phyloP scores from a whole-genome alignment of 2,113 vertebrate species.

The Myotis davidii region DNA sequence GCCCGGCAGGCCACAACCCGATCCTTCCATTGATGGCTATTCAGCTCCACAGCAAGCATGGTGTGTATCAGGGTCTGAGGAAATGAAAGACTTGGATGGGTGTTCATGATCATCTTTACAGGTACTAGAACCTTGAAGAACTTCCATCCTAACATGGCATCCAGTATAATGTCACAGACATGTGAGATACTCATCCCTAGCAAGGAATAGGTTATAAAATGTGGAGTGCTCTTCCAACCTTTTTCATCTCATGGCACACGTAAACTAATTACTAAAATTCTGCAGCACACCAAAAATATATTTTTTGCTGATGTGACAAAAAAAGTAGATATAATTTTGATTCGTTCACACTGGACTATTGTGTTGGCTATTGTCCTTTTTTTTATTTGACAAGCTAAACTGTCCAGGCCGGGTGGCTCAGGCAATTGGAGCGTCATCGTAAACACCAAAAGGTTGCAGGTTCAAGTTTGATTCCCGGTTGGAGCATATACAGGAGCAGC shows the following conservation, averaged over 20 bases:
- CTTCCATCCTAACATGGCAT: background rate
- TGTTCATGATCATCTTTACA: slow-evolving; percentile 3
- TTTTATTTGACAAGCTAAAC: background rate
- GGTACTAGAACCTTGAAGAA: background rate
- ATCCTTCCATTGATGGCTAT: slow-evolving; percentile 83
- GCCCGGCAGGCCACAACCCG: slow-evolving; percentile 81
- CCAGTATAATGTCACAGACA: background rate
- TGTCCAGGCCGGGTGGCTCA: background rate
- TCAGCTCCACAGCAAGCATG: slow-evolving; percentile 85
- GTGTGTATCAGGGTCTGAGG: slow-evolving; percentile 85
- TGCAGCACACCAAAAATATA: background rate
- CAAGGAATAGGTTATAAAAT: background rate
- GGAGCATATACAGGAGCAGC: background rate
- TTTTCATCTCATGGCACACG: background rate
- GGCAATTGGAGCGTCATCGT: background rate
- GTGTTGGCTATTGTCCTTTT: background rate
- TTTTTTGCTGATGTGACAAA: background rate
- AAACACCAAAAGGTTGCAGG: background rate
- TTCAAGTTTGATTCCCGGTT: background rate
- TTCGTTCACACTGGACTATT: background rate
- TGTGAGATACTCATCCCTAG: background rate
- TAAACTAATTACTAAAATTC: background rate
- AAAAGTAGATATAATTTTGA: background rate
- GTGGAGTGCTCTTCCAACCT: background rate
- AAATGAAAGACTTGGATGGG: background rate